phyloP scores from a whole-genome alignment of 2,797 vertebrate genomes.

The Rhinoraja longicauda region DNA sequence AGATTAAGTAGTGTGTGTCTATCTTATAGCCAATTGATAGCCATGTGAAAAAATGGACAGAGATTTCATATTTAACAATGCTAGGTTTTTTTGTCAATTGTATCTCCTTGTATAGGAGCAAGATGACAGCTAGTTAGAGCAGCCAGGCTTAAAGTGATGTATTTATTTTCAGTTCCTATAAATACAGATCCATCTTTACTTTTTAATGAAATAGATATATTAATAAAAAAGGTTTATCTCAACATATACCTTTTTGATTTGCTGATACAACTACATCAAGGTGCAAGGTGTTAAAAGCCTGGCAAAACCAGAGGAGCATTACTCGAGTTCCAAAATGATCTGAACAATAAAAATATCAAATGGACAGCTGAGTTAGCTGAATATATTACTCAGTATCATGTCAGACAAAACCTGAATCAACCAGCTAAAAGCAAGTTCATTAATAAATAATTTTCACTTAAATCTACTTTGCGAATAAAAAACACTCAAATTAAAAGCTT shows the following conservation, averaged over 20 bases:
- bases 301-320: background rate
- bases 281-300: background rate
- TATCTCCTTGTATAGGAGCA: background rate
- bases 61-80: background rate
- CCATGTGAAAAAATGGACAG: background rate
- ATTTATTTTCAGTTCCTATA: background rate
- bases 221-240: background rate
- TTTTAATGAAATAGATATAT: background rate
- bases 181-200: background rate
- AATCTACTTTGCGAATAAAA: background rate
- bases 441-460: constrained; percentile 14
- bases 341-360: background rate
- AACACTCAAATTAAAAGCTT: constrained; percentile 1
- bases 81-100: background rate
- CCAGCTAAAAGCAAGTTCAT: background rate
- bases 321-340: background rate
- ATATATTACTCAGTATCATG: background rate
- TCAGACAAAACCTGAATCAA: background rate
- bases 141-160: background rate
- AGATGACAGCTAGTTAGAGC: background rate
- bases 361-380: background rate
- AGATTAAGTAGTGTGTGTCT: background rate
- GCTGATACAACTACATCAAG: background rate
- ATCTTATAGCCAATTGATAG: background rate
- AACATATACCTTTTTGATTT: background rate